These are phyloP conservation scores for Mionectes macconnelli DNA, from an alignment of 2,113 vertebrate genomes.

Conservation along the genomic window DNA sequence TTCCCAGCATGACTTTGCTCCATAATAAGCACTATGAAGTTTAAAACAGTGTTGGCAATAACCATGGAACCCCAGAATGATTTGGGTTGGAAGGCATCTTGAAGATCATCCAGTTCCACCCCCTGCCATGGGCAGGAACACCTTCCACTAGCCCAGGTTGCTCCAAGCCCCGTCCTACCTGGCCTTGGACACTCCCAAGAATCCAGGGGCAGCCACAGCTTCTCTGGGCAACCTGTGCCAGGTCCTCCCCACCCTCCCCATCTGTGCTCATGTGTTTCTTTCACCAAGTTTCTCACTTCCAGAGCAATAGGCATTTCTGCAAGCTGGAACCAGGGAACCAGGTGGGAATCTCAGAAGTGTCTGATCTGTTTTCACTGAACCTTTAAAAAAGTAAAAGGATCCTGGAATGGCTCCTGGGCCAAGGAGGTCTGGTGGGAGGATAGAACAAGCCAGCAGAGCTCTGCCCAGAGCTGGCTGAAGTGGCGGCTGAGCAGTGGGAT, in stretches of 20 bases:
- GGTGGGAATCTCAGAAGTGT: neutral
- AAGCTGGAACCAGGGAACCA: neutral
- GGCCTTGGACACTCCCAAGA: neutral
- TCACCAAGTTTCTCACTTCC: neutral
- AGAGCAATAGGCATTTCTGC: neutral
- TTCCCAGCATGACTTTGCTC: neutral
- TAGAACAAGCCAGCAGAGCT: neutral
- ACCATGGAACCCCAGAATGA: neutral
- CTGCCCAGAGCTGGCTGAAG: neutral
- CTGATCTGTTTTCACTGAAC: neutral
- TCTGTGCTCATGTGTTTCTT: neutral
- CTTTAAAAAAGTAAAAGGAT: neutral
- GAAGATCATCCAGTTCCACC: fast-evolving
- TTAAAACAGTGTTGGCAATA: neutral
- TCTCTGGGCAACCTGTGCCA: neutral
- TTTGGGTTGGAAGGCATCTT: neutral
- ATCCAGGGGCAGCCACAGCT: neutral
- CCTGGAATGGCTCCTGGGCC: neutral
- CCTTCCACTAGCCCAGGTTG: fast-evolving
- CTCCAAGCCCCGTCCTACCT: neutral
- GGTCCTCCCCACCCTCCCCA: neutral
- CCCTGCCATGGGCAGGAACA: neutral
- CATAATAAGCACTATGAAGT: neutral
- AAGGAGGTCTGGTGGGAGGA: neutral
- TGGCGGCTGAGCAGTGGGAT: fast-evolving